Conservation (phyloP, 2,797 vertebrate species). For the Pangasius mekongensis region DNA sequence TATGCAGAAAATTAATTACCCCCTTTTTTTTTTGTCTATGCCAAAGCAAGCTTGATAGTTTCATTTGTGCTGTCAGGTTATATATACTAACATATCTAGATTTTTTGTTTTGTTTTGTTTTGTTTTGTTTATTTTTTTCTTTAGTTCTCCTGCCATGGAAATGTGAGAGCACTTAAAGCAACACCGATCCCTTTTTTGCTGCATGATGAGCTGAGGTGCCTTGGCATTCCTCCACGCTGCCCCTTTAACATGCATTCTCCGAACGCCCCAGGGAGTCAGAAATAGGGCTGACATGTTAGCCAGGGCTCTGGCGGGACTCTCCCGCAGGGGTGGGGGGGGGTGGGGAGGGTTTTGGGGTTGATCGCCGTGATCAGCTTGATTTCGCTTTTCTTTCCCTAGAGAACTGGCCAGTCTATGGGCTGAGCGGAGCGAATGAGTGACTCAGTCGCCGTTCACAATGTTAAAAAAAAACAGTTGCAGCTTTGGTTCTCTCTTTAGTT, state of each 20-base stretch:
- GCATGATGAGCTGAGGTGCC: conserved; percentile 80
- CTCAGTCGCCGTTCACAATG: not conserved
- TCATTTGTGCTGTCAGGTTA: conserved; percentile 53
- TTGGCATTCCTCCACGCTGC: conserved; percentile 74
- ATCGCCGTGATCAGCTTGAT: conserved; percentile 69
- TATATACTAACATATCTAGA: conserved; percentile 1
- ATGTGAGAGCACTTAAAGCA: conserved; percentile 63
- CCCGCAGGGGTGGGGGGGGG: conserved; percentile 55
- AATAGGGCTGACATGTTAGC: conserved; percentile 77
- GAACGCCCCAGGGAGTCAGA: conserved; percentile 79
- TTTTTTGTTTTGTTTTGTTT: conserved; percentile 39
- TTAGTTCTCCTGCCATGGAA: conserved; percentile 58
- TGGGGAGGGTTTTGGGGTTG: conserved; percentile 18
- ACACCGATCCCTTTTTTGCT: conserved; percentile 74
- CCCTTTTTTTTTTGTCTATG: conserved; percentile 62
- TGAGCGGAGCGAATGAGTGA: not conserved
- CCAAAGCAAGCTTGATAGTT: conserved; percentile 45
- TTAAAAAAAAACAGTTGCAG: not conserved
- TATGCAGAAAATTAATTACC: conserved; percentile 61
- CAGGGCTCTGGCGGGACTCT: conserved; percentile 60
- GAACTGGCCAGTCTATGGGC: conserved; percentile 50
- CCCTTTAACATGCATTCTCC: conserved; percentile 79
- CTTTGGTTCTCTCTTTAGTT: not conserved
- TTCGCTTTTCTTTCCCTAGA: conserved; percentile 77
- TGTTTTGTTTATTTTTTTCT: conserved; percentile 37